A percentile compares a stretch with the other conserved stretches of the same genome.
Conservation (phyloP, 2,888 invertebrate species). For the Cephus rjabovi region DNA sequence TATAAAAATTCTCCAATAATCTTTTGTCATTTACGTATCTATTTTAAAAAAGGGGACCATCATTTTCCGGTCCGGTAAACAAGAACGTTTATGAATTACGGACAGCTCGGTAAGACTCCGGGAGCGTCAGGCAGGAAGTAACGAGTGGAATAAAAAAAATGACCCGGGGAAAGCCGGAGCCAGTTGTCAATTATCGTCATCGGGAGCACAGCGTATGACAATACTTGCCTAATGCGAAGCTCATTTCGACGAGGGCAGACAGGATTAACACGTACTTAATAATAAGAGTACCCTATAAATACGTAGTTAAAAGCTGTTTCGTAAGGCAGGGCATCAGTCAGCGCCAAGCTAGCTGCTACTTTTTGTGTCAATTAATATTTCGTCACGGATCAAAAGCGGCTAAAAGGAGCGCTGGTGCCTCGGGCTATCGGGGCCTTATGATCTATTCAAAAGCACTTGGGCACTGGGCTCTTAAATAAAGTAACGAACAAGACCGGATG, state of each 20-base stretch:
- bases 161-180: background rate
- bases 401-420: constrained; percentile 32
- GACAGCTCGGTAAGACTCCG: background rate
- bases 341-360: constrained; percentile 33
- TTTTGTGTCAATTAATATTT: constrained; percentile 61
- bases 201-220: background rate
- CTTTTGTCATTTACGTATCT: background rate
- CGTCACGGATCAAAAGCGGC: constrained; percentile 49
- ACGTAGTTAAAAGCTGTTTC: constrained; percentile 5
- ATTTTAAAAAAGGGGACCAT: background rate
- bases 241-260: background rate
- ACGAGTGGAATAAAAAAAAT: background rate
- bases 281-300: constrained; percentile 10
- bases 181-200: background rate
- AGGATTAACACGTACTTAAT: constrained; percentile 9
- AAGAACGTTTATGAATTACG: background rate
- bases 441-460: constrained; percentile 29
- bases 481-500: background rate
- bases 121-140: background rate
- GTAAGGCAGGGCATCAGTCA: background rate
- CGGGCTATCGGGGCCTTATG: constrained; percentile 24
- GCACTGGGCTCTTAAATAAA: constrained; percentile 23
- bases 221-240: background rate
- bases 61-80: background rate
- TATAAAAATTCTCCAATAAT: background rate